Percentiles rank a stretch among this genome's conserved stretches.
These are phyloP conservation scores for Hystrix brachyura DNA, from an alignment of 2,113 vertebrate species.

Conservation along the genomic window DNA sequence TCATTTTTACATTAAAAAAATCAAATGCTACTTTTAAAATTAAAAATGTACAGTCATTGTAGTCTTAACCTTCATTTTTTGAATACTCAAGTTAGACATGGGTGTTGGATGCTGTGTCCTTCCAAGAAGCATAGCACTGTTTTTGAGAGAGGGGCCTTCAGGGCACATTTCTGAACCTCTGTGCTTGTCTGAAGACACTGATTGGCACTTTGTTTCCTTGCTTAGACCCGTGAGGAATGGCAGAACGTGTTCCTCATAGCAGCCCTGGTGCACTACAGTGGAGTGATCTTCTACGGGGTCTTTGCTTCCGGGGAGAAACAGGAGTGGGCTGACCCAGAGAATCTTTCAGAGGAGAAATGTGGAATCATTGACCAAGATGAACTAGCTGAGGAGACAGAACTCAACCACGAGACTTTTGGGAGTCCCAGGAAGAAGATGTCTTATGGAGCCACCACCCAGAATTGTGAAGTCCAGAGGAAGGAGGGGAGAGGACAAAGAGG, in stretches of 20 bases:
- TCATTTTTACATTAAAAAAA: not conserved
- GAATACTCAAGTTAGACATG: not conserved
- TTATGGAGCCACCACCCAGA: slow-evolving; percentile 94
- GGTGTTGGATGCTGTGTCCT: not conserved
- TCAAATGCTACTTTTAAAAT: slow-evolving; percentile 17
- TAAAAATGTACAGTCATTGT: not conserved
- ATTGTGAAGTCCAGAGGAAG: slow-evolving; percentile 86
- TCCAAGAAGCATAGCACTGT: not conserved
- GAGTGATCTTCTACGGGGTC: slow-evolving; percentile 97
- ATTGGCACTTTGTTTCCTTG: slow-evolving; percentile 56
- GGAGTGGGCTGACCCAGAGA: slow-evolving; percentile 97
- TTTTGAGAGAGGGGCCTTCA: not conserved
- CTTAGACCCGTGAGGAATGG: slow-evolving; percentile 98
- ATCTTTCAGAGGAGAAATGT: slow-evolving; percentile 94
- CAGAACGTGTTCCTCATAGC: slow-evolving; percentile 98
- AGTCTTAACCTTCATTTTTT: not conserved
- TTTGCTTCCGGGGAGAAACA: slow-evolving; percentile 99
- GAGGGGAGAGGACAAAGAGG: slow-evolving; percentile 91
- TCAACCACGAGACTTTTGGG: slow-evolving; percentile 89
- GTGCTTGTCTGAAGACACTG: not conserved
- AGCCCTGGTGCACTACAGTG: slow-evolving; percentile 96
- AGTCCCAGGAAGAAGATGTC: slow-evolving; percentile 89
- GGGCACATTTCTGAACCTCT: not conserved
- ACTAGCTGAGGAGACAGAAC: slow-evolving; percentile 95
- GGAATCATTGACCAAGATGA: slow-evolving; percentile 96